Evolutionary conservation across 1,140 invertebrate genomes (phyloP).

Genomic region (Eumaeus atala): DNA sequence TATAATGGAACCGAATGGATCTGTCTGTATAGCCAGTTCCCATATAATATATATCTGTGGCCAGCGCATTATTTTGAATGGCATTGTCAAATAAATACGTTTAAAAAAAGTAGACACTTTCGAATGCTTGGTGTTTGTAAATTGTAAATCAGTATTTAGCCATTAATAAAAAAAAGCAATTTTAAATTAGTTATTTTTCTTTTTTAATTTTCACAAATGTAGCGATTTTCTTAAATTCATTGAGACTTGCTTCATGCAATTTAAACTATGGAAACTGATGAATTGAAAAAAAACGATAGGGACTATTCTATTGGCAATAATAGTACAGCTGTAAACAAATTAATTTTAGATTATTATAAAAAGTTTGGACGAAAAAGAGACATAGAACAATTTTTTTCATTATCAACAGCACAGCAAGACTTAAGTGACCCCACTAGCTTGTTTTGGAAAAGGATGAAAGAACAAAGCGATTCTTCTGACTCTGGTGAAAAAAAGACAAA

Average conservation of each 20-base stretch:
- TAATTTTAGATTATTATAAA: conserved; percentile 66
- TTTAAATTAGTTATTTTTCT: too few relatives aligned
- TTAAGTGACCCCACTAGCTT: conserved; percentile 45
- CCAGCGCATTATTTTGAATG: too few relatives aligned
- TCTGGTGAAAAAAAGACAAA: conserved; percentile 54
- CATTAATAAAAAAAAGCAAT: too few relatives aligned
- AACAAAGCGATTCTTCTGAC: conserved; percentile 53
- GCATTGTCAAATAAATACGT: too few relatives aligned
- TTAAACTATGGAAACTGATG: conserved; percentile 28
- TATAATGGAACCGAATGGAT: too few relatives aligned
- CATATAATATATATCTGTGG: too few relatives aligned
- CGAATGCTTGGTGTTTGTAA: not conserved
- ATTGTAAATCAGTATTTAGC: too few relatives aligned
- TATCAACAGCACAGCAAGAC: conserved; percentile 56
- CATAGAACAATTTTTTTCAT: conserved; percentile 65
- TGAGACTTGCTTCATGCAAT: not conserved
- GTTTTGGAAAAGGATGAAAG: conserved; percentile 66
- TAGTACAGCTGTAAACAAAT: conserved; percentile 45
- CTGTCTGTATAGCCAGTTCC: too few relatives aligned
- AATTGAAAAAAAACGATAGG: conserved; percentile 12
- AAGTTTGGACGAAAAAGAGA: conserved; percentile 66
- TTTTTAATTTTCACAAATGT: conserved; percentile 6
- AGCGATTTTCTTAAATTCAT: not conserved
- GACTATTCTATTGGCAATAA: conserved; percentile 26
- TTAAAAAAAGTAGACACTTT: too few relatives aligned